phyloP scores from a whole-genome alignment of 1,140 invertebrate genomes.

The Drosophila navojoa region DNA sequence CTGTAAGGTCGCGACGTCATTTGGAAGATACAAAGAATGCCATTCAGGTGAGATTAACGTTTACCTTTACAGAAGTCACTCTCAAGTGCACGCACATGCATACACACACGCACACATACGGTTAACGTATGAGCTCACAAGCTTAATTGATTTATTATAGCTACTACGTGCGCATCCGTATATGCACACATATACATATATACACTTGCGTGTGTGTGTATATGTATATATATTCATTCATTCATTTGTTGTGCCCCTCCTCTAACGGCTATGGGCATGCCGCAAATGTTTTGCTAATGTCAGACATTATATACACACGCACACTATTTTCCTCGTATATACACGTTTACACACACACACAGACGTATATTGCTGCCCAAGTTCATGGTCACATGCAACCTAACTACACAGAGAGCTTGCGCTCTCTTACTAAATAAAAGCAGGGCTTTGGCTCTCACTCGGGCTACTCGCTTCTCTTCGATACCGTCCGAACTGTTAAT shows the following conservation, averaged over 20 bases:
- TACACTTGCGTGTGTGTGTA: background rate
- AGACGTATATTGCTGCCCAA: slow-evolving; percentile 53
- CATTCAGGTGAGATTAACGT: slow-evolving; percentile 86
- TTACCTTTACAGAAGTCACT: no score
- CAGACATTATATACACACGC: slow-evolving; percentile 3
- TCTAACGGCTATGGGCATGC: slow-evolving; percentile 26
- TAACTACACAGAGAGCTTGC: slow-evolving; percentile 34
- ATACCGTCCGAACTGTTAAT: slow-evolving; percentile 46
- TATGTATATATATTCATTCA: slow-evolving; percentile 39
- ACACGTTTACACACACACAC: slow-evolving; percentile 19
- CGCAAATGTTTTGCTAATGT: slow-evolving; percentile 18
- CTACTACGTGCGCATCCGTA: slow-evolving; percentile 1
- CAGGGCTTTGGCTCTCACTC: slow-evolving; percentile 38
- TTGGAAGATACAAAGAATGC: slow-evolving; percentile 88
- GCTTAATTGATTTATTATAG: slow-evolving; percentile 43
- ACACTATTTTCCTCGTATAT: background rate
- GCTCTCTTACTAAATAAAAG: slow-evolving; percentile 36
- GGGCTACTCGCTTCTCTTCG: slow-evolving; percentile 2
- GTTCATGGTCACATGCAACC: slow-evolving; percentile 65
- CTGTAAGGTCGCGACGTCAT: slow-evolving; percentile 89
- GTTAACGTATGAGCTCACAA: slow-evolving; percentile 22
- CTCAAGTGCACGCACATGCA: no score
- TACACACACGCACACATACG: no score
- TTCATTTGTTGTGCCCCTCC: slow-evolving; percentile 40
- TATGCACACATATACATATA: background rate